A percentile compares a stretch with the other conserved stretches of the same genome.
These are phyloP conservation scores for Pituophis catenifer DNA, from an alignment of 2,113 vertebrate species.

Conservation along the genomic window DNA sequence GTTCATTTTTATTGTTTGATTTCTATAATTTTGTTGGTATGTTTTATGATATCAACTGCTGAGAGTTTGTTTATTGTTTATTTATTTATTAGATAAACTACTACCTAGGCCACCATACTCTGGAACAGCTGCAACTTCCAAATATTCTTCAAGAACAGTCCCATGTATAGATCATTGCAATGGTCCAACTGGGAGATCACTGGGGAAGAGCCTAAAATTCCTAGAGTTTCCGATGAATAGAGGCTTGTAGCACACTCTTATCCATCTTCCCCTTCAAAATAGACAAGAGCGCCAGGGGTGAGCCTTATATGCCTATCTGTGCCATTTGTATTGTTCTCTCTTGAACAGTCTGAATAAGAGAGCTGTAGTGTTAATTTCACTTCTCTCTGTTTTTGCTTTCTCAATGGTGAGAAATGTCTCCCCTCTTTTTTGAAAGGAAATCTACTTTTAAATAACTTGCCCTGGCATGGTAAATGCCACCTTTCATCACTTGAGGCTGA, in stretches of 20 bases:
- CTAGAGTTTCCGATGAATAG: neutral
- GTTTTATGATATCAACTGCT: neutral
- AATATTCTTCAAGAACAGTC: neutral
- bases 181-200: neutral
- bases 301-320: neutral
- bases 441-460: slow-evolving; percentile 1
- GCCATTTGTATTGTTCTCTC: neutral
- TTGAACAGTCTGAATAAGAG: neutral
- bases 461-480: slow-evolving; percentile 13
- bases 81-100: neutral
- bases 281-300: neutral
- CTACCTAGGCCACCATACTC: neutral
- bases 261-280: neutral
- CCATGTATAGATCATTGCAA: neutral
- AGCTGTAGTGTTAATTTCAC: neutral
- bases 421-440: neutral
- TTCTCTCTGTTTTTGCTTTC: neutral
- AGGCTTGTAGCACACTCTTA: neutral
- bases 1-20: neutral
- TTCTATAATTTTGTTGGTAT: neutral
- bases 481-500: slow-evolving; percentile 16
- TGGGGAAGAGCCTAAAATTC: neutral
- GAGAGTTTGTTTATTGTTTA: neutral
- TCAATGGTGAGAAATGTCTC: neutral
- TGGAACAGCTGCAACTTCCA: neutral